A percentile compares a stretch with the other conserved stretches of the same genome.
Conservation (phyloP, 2,797 vertebrate species). For the Helarctos malayanus region DNA sequence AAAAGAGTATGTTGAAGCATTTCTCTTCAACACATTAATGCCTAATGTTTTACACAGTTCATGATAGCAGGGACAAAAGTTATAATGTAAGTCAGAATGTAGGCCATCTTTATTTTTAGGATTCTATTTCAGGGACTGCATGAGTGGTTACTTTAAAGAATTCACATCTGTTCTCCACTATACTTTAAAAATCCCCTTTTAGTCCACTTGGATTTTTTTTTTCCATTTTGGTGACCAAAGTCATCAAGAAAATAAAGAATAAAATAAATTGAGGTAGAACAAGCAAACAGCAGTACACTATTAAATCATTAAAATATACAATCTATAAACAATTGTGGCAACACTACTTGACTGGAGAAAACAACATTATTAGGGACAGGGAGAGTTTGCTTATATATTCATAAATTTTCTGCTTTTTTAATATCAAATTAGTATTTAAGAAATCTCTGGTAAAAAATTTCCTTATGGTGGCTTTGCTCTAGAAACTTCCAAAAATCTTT, state of each 20-base stretch:
- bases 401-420: not conserved
- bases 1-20: not conserved
- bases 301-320: constrained; percentile 49
- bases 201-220: not conserved
- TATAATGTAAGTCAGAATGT: constrained; percentile 1
- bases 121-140: constrained; percentile 72
- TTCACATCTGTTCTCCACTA: constrained; percentile 67
- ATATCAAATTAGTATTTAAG: not conserved
- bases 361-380: not conserved
- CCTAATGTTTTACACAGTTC: not conserved
- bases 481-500: not conserved
- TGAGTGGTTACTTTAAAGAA: constrained; percentile 70
- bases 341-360: not conserved
- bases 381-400: not conserved
- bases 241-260: constrained; percentile 49
- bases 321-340: not conserved
- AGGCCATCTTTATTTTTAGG: constrained; percentile 74
- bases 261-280: constrained; percentile 33
- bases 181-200: constrained; percentile 44
- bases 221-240: constrained; percentile 52
- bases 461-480: not conserved
- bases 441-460: constrained; percentile 21
- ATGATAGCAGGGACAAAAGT: not conserved
- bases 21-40: not conserved
- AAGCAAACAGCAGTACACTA: not conserved